Evolutionary conservation across 2,888 invertebrate genomes (phyloP).

Genomic region (Eledona agricola): DNA sequence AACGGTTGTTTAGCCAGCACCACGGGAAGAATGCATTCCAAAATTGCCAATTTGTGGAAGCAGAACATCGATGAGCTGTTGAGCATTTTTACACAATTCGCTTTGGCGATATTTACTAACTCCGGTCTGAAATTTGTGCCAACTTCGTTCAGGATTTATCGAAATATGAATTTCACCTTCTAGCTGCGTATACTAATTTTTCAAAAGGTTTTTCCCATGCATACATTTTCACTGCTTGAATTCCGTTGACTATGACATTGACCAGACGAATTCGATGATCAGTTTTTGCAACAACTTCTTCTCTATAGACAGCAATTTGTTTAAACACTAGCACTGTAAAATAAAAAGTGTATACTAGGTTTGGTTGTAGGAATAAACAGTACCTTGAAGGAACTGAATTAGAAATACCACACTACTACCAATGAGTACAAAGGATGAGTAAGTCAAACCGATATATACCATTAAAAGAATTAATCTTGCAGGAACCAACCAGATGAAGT

Average conservation of each 20-base stretch:
- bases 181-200: conserved; percentile 1
- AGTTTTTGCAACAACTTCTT: conserved; percentile 3
- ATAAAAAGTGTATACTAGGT: background rate
- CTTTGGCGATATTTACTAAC: no score
- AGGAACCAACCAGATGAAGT: conserved; percentile 10
- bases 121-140: conserved; percentile 1
- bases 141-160: background rate
- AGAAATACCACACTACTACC: background rate
- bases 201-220: conserved; percentile 17
- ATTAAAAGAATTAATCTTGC: background rate
- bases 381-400: conserved; percentile 1
- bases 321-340: background rate
- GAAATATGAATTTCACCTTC: conserved; percentile 5
- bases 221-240: conserved; percentile 16
- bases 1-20: no score
- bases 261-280: conserved; percentile 16
- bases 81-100: no score
- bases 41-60: no score
- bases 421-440: background rate
- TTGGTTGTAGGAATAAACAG: background rate
- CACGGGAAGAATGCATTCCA: no score
- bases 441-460: background rate
- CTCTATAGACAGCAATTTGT: conserved; percentile 3
- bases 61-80: no score
- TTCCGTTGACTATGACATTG: conserved; percentile 15